Conservation (phyloP, 2,888 invertebrate genomes). For the Oscheius sp. region DNA sequence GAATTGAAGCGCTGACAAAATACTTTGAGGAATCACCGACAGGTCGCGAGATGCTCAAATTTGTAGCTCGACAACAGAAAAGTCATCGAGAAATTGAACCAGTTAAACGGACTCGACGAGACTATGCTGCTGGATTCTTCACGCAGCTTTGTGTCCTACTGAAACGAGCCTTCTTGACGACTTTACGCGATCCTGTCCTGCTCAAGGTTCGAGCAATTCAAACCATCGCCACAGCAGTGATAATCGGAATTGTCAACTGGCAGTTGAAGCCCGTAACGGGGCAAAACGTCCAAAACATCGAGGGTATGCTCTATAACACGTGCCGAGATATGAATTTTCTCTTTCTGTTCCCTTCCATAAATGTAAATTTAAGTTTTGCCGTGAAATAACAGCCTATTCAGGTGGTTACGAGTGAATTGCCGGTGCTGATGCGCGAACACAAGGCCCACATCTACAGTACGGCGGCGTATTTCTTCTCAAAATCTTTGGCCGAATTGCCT, state of each 20-base stretch:
- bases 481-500: conserved; percentile 84
- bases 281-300: conserved; percentile 54
- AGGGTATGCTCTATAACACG: conserved; percentile 64
- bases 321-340: conserved; percentile 84
- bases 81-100: neutral
- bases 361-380: conserved; percentile 77
- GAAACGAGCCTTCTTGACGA: conserved; percentile 88
- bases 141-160: conserved; percentile 87
- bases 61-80: neutral
- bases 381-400: conserved; percentile 69
- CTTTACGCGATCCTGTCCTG: conserved; percentile 87
- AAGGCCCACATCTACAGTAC: conserved; percentile 89
- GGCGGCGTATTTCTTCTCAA: conserved; percentile 85
- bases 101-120: too few species aligned
- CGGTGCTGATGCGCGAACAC: conserved; percentile 87
- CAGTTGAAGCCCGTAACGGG: conserved; percentile 41
- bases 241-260: conserved; percentile 58
- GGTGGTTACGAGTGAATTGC: conserved; percentile 89
- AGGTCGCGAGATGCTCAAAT: neutral
- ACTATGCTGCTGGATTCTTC: conserved; percentile 86
- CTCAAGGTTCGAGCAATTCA: conserved; percentile 86
- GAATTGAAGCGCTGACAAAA: conserved; percentile 36
- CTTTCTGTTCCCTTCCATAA: conserved; percentile 89
- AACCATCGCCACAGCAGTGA: conserved; percentile 77
- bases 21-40: neutral